phyloP scores from a whole-genome alignment of 35 echinoderm and acorn worm species.

The Holothuria glaberrima region DNA sequence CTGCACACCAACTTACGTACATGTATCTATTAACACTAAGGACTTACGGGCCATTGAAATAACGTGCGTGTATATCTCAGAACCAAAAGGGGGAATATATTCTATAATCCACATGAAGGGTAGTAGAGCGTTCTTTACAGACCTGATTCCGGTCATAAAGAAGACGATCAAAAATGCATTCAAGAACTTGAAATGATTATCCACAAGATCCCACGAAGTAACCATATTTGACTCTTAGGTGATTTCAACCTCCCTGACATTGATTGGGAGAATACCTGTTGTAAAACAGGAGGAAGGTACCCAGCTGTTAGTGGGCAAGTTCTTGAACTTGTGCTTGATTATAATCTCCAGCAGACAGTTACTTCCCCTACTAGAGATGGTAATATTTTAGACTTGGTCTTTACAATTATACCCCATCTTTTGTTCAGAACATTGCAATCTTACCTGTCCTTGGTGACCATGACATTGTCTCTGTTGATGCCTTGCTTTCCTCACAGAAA shows the following conservation, averaged over 20 bases:
- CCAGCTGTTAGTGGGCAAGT: neutral
- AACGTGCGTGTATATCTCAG: no score
- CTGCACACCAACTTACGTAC: no score
- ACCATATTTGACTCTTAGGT: neutral
- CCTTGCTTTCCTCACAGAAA: neutral
- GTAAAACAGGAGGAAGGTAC: neutral
- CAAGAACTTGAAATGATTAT: neutral
- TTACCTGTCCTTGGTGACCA: neutral
- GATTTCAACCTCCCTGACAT: neutral
- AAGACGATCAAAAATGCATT: neutral
- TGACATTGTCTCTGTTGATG: neutral
- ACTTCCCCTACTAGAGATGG: neutral
- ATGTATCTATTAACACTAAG: no score
- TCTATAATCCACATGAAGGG: constrained; percentile 52
- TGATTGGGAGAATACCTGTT: neutral
- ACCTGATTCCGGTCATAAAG: neutral
- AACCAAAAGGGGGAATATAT: no score
- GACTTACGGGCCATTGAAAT: no score
- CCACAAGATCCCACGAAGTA: neutral
- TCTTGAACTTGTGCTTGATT: constrained; percentile 2
- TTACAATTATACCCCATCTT: constrained; percentile 6
- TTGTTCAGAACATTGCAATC: constrained; percentile 5
- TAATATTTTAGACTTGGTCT: neutral
- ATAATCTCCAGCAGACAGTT: neutral
- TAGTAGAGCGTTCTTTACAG: constrained; percentile 35